phyloP scores from a whole-genome alignment of 1,140 invertebrate species.

The Drosophila athabasca region DNA sequence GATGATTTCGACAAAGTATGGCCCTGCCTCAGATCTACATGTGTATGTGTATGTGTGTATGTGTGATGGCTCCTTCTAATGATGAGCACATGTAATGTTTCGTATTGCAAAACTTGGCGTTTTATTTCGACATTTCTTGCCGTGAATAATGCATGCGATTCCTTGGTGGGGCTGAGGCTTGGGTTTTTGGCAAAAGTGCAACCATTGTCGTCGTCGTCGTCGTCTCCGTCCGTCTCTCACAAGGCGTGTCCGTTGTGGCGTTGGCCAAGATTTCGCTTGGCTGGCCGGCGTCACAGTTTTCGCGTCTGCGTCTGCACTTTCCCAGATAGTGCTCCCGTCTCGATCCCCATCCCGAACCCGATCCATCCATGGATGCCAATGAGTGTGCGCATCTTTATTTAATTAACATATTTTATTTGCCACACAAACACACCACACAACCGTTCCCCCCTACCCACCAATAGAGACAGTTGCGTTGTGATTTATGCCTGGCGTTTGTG shows the following conservation, averaged over 20 bases:
- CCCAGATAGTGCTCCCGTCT: neutral
- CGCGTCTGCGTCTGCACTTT: slow-evolving; percentile 51
- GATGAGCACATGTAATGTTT: slow-evolving; percentile 80
- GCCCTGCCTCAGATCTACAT: slow-evolving; percentile 8
- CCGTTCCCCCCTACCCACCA: neutral
- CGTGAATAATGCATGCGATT: slow-evolving; percentile 74
- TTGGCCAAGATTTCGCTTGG: slow-evolving; percentile 71
- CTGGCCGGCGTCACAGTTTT: slow-evolving; percentile 75
- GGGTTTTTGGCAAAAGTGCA: slow-evolving; percentile 59
- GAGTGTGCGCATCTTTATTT: slow-evolving; percentile 68
- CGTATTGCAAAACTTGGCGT: slow-evolving; percentile 79
- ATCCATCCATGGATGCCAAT: slow-evolving; percentile 49
- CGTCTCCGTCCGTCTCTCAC: slow-evolving; percentile 70
- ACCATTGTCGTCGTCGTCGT: slow-evolving; percentile 60
- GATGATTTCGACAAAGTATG: slow-evolving; percentile 72
- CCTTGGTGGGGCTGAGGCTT: slow-evolving; percentile 50
- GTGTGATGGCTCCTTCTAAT: slow-evolving; percentile 53
- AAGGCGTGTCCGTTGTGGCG: slow-evolving; percentile 64
- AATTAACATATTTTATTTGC: slow-evolving; percentile 75
- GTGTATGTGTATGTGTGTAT: slow-evolving; percentile 30
- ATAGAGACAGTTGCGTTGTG: slow-evolving; percentile 24
- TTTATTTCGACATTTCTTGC: slow-evolving; percentile 77
- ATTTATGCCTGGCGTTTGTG: slow-evolving; percentile 64
- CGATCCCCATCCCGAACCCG: neutral
- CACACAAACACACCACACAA: slow-evolving; percentile 14